Evolutionary conservation across 2,888 invertebrate species (phyloP).

Genomic region (Gryllus longicercus): DNA sequence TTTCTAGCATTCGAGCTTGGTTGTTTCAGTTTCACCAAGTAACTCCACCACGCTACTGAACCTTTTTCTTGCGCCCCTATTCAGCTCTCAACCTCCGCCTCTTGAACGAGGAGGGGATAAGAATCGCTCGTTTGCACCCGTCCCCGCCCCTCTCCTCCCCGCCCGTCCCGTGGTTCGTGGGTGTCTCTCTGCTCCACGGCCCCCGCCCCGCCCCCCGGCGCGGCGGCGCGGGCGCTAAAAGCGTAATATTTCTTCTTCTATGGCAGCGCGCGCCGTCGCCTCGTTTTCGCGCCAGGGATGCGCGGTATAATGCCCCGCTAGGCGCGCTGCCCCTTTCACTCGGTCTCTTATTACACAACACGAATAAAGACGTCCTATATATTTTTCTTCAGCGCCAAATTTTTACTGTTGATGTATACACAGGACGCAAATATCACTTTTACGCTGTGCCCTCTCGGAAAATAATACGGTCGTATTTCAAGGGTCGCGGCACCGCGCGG

Average conservation of each 20-base stretch:
- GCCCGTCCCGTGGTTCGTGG: too few species aligned
- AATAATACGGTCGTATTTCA: constrained; percentile 1
- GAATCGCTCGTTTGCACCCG: too few species aligned
- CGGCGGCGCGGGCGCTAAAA: background rate
- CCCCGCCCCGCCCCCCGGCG: too few species aligned
- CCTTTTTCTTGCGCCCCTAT: too few species aligned
- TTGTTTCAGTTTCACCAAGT: too few species aligned
- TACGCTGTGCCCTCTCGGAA: background rate
- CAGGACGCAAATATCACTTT: constrained; percentile 5
- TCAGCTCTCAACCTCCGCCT: too few species aligned
- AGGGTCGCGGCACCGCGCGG: too few species aligned
- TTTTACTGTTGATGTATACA: background rate
- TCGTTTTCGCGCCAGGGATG: background rate
- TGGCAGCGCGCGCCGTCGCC: background rate
- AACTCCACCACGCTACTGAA: too few species aligned
- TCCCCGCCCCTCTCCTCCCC: too few species aligned
- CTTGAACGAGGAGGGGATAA: too few species aligned
- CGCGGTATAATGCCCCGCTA: background rate
- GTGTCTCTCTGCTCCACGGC: too few species aligned
- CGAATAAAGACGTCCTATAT: constrained; percentile 10
- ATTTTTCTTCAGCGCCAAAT: background rate
- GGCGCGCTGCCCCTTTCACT: constrained; percentile 5
- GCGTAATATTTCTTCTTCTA: constrained; percentile 8
- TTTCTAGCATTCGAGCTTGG: too few species aligned
- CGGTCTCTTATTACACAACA: background rate